Conservation (phyloP, 2,888 invertebrate genomes). For the Hydrotaea diabolus region DNA sequence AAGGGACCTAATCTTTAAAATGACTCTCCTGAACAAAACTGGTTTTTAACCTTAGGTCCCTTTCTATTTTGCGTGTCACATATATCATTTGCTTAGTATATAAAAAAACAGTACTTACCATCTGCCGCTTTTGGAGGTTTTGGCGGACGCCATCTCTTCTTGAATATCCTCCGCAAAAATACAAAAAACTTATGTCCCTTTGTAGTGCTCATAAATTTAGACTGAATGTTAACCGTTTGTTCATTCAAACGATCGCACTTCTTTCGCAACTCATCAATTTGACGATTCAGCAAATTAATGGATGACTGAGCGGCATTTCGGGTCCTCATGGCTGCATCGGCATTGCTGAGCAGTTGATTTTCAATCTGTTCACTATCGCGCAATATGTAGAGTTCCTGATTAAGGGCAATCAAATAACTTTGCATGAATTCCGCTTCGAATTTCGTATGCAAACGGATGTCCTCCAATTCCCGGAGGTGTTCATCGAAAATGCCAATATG, state of each 20-base stretch:
- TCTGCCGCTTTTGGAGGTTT: slow-evolving; percentile 83
- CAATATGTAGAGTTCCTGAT: slow-evolving; percentile 88
- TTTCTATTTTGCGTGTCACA: too few species aligned
- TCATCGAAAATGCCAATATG: slow-evolving; percentile 86
- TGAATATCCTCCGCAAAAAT: slow-evolving; percentile 90
- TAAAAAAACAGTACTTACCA: slow-evolving; percentile 74
- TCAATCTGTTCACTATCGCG: slow-evolving; percentile 88
- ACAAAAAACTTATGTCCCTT: slow-evolving; percentile 89
- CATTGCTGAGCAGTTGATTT: slow-evolving; percentile 83
- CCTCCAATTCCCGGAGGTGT: slow-evolving; percentile 82
- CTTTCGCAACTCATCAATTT: slow-evolving; percentile 75
- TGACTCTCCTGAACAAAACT: too few species aligned
- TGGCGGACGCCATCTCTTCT: slow-evolving; percentile 89
- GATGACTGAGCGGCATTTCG: slow-evolving; percentile 81
- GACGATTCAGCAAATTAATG: slow-evolving; percentile 74
- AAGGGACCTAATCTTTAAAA: too few species aligned
- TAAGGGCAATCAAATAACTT: slow-evolving; percentile 85
- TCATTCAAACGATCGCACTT: slow-evolving; percentile 78
- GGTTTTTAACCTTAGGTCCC: too few species aligned
- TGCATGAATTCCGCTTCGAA: slow-evolving; percentile 84
- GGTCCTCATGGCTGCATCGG: slow-evolving; percentile 82
- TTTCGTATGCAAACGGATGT: slow-evolving; percentile 83
- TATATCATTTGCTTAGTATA: too few species aligned
- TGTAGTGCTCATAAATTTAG: slow-evolving; percentile 83
- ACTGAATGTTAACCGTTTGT: slow-evolving; percentile 81